Evolutionary conservation across 92 coral and sea anemone genomes (phyloP).

Genomic region (Palythoa caribaeorum): DNA sequence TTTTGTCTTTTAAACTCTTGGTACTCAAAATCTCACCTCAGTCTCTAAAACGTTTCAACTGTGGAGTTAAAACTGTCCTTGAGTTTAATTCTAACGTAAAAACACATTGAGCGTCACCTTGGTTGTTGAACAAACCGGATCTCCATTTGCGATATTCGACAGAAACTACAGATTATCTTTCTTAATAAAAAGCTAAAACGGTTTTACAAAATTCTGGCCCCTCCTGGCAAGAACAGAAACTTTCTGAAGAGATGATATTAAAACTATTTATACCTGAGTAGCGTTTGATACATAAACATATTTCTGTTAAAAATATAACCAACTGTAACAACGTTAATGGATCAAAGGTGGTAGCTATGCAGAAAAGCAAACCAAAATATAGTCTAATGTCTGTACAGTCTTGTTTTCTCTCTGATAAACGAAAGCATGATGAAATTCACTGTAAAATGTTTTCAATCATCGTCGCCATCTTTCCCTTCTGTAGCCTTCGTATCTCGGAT

Average conservation of each 20-base stretch:
- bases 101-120: neutral
- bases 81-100: neutral
- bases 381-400: neutral
- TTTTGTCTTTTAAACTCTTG: neutral
- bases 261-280: neutral
- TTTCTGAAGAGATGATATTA: neutral
- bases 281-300: neutral
- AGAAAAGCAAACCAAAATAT: constrained; percentile 1
- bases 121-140: neutral
- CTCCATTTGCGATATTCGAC: neutral
- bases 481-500: constrained; percentile 38
- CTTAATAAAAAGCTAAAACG: neutral
- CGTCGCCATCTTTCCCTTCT: constrained; percentile 45
- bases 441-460: neutral
- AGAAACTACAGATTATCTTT: neutral
- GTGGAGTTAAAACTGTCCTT: neutral
- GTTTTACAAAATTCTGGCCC: neutral
- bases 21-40: constrained; percentile 1
- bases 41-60: neutral
- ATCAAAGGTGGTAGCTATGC: neutral
- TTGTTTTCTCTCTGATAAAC: neutral
- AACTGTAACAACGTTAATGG: neutral
- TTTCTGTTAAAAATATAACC: neutral
- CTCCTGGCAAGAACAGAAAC: neutral
- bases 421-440: neutral